Evolutionary conservation across 2,888 invertebrate species (phyloP).

Genomic region (Himalopsyche kuldschensis): DNA sequence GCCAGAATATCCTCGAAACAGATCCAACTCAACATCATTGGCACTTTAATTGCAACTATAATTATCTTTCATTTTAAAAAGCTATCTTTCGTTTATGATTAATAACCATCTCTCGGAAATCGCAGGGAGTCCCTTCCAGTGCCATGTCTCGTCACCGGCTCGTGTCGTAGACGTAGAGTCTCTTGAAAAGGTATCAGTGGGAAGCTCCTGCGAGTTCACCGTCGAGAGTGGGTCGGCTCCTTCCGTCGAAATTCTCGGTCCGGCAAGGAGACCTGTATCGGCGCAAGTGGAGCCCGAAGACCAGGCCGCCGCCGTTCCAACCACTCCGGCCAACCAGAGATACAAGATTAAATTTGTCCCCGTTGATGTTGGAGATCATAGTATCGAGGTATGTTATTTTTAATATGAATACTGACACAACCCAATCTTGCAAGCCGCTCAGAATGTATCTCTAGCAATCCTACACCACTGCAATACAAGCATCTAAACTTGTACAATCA

Average conservation of each 20-base stretch:
- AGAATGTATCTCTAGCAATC: too few species aligned
- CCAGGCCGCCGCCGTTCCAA: slow-evolving; percentile 5
- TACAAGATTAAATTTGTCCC: slow-evolving; percentile 76
- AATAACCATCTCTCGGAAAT: neutral
- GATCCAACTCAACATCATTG: too few species aligned
- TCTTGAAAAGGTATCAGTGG: slow-evolving; percentile 79
- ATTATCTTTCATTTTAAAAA: too few species aligned
- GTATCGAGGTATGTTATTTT: slow-evolving; percentile 71
- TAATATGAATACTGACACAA: too few species aligned
- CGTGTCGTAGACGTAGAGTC: slow-evolving; percentile 81
- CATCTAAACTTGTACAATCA: too few species aligned
- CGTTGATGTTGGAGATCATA: slow-evolving; percentile 90
- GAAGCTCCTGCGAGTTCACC: slow-evolving; percentile 79
- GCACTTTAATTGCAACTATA: too few species aligned
- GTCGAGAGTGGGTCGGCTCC: slow-evolving; percentile 86
- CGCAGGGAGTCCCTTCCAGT: slow-evolving; percentile 80
- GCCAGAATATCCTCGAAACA: too few species aligned
- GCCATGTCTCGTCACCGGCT: slow-evolving; percentile 79
- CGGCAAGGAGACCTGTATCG: slow-evolving; percentile 71
- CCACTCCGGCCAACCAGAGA: slow-evolving; percentile 43
- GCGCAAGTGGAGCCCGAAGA: slow-evolving; percentile 56
- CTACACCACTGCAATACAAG: too few species aligned
- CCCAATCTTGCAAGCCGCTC: too few species aligned
- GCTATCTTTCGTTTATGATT: slow-evolving; percentile 13
- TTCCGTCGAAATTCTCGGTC: slow-evolving; percentile 78